Evolutionary conservation across 2,888 invertebrate genomes (phyloP).

Genomic region (Gasteruption jaculator): DNA sequence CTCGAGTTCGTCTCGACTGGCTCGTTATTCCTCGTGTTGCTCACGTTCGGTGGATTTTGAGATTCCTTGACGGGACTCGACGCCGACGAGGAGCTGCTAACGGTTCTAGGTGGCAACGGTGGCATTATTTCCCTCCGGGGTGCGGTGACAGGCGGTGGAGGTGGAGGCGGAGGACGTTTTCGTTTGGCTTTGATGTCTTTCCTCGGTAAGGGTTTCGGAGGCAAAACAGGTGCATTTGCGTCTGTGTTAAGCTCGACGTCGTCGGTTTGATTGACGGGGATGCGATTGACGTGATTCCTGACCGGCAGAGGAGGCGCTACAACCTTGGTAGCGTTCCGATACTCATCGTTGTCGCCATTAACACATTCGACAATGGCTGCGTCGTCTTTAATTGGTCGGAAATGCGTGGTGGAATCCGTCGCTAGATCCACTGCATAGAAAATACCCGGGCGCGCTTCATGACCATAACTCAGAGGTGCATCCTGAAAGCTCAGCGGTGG

Average conservation of each 20-base stretch:
- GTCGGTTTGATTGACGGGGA: slow-evolving; percentile 34
- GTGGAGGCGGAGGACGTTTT: slow-evolving; percentile 50
- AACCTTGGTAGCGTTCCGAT: slow-evolving; percentile 23
- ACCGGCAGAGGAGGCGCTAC: slow-evolving; percentile 32
- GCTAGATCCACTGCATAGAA: slow-evolving; percentile 41
- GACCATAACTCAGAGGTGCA: slow-evolving; percentile 56
- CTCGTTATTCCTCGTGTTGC: slow-evolving; percentile 4
- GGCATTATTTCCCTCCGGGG: slow-evolving; percentile 31
- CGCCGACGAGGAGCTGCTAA: background rate
- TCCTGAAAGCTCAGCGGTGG: slow-evolving; percentile 56
- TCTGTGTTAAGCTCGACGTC: slow-evolving; percentile 4
- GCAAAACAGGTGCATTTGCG: slow-evolving; percentile 34
- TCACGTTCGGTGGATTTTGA: slow-evolving; percentile 6
- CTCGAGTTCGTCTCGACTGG: background rate
- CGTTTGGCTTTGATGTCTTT: slow-evolving; percentile 42
- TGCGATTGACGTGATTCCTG: slow-evolving; percentile 41
- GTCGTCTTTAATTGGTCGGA: slow-evolving; percentile 43
- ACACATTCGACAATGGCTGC: slow-evolving; percentile 41
- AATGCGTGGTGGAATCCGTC: slow-evolving; percentile 43
- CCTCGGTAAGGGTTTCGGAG: slow-evolving; percentile 49
- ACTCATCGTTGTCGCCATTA: slow-evolving; percentile 29
- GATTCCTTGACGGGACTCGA: too few species aligned
- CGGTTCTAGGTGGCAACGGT: slow-evolving; percentile 22
- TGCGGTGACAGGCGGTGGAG: slow-evolving; percentile 36
- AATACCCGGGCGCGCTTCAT: slow-evolving; percentile 42